Percentiles rank a stretch among this genome's conserved stretches.
phyloP scores from a whole-genome alignment of 1,140 invertebrate genomes.

The Belonocnema kinseyi region DNA sequence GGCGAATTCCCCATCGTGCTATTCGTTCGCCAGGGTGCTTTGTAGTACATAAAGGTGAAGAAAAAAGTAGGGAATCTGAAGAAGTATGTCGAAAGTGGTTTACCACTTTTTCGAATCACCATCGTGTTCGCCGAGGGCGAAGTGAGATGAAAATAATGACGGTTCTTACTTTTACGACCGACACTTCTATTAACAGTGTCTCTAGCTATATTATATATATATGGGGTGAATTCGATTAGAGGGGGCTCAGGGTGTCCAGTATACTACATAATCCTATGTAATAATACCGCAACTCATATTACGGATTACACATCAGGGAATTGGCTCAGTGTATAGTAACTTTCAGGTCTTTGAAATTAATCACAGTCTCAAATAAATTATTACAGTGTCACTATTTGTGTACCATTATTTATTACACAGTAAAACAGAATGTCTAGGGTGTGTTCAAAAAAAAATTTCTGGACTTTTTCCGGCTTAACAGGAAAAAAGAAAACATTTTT shows the following conservation, averaged over 20 bases:
- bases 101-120: no score
- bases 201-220: conserved; percentile 43
- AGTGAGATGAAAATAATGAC: conserved; percentile 43
- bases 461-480: no score
- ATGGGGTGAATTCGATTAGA: conserved; percentile 43
- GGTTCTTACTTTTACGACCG: conserved; percentile 48
- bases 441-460: no score
- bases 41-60: conserved; percentile 44
- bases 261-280: neutral
- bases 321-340: conserved; percentile 23
- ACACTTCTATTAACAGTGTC: conserved; percentile 54
- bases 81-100: conserved; percentile 35
- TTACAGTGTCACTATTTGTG: neutral
- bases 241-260: neutral
- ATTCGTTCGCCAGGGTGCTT: neutral
- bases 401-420: no score
- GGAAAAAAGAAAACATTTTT: no score
- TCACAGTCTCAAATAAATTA: neutral
- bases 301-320: conserved; percentile 21
- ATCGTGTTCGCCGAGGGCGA: conserved; percentile 35
- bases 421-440: no score
- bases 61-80: conserved; percentile 19
- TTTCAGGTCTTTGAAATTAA: conserved; percentile 2
- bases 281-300: neutral
- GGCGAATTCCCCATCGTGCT: conserved; percentile 36